These are phyloP conservation scores for Carassius auratus DNA, from an alignment of 2,113 vertebrate genomes.

Conservation along the genomic window DNA sequence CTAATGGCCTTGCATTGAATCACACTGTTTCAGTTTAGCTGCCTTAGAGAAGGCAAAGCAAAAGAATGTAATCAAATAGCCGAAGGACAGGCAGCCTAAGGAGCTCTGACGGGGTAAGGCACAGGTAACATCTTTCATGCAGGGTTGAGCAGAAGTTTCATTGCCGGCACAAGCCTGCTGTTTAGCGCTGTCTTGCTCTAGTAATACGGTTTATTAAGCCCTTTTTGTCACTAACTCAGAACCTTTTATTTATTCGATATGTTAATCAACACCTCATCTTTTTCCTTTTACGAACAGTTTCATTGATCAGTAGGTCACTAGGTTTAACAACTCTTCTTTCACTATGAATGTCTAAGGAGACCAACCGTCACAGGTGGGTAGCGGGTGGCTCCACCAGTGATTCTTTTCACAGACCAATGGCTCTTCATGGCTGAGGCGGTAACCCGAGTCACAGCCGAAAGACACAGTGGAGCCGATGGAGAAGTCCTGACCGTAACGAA, in stretches of 20 bases:
- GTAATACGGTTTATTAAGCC: background rate
- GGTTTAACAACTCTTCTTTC: background rate
- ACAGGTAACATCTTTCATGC: constrained; percentile 52
- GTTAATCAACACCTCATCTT: background rate
- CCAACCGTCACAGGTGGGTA: constrained; percentile 96
- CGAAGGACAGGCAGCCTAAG: constrained; percentile 53
- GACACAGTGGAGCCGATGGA: constrained; percentile 97
- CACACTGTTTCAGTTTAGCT: constrained; percentile 60
- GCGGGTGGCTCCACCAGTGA: constrained; percentile 97
- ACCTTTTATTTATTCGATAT: background rate
- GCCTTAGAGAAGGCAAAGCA: constrained; percentile 41
- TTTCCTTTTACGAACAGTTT: background rate
- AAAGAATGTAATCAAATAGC: constrained; percentile 57
- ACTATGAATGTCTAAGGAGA: background rate
- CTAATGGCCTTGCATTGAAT: constrained; percentile 58
- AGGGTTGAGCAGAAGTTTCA: constrained; percentile 47
- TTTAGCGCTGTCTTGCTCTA: background rate
- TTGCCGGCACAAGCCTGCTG: background rate
- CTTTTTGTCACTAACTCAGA: background rate
- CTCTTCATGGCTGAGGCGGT: constrained; percentile 92
- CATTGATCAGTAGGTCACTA: background rate
- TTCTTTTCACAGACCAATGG: constrained; percentile 97
- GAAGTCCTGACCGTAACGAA: constrained; percentile 96
- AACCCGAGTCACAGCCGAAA: constrained; percentile 94
- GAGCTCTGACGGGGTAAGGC: constrained; percentile 47